Conservation (phyloP, 92 coral and sea anemone species). For the Scolanthus callimorphus region DNA sequence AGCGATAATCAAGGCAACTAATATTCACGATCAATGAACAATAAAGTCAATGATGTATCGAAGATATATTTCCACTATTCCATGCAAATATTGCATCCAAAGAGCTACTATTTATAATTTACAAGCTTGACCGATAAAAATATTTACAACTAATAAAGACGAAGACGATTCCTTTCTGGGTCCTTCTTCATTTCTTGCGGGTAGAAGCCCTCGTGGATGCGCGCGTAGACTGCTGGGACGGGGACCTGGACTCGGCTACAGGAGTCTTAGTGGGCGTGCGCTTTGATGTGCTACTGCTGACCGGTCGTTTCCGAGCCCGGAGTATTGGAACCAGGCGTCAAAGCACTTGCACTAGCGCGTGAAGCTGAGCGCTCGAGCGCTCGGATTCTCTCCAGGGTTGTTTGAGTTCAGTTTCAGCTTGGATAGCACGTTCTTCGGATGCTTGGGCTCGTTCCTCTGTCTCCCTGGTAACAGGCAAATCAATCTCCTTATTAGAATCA, state of each 20-base stretch:
- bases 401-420: conserved; percentile 91
- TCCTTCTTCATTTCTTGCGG: conserved; percentile 78
- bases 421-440: conserved; percentile 89
- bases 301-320: conserved; percentile 61
- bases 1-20: too few species aligned
- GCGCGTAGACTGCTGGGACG: conserved; percentile 78
- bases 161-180: too few species aligned
- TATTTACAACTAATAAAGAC: too few species aligned
- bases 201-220: conserved; percentile 65
- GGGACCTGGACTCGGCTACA: conserved; percentile 49
- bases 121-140: too few species aligned
- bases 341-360: conserved; percentile 57
- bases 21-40: too few species aligned
- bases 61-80: too few species aligned
- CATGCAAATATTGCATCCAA: too few species aligned
- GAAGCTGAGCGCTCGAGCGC: conserved; percentile 96
- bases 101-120: too few species aligned
- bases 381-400: conserved; percentile 88
- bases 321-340: conserved; percentile 47
- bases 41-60: too few species aligned
- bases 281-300: conserved; percentile 73
- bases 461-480: too few species aligned
- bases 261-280: conserved; percentile 60
- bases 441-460: conserved; percentile 92
- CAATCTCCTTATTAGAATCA: not conserved